phyloP scores from a whole-genome alignment of 2,797 vertebrate species.

The Coregonus sp. region DNA sequence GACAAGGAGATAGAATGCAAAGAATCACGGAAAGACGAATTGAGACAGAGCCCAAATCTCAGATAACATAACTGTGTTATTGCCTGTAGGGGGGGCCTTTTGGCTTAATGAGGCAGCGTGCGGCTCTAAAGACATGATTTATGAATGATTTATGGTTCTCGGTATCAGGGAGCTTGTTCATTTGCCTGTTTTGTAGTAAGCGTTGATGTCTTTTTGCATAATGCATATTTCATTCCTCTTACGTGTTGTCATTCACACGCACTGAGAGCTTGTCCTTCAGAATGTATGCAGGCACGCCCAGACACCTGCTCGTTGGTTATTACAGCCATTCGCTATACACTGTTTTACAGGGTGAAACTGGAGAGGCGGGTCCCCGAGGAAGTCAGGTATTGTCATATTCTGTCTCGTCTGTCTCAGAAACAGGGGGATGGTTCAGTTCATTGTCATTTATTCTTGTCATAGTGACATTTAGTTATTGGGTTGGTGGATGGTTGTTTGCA shows the following conservation, averaged over 20 bases:
- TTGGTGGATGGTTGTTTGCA: background rate
- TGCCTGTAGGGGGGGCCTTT: background rate
- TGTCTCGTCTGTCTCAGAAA: background rate
- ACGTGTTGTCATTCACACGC: constrained; percentile 47
- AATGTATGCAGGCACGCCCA: background rate
- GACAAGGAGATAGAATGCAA: background rate
- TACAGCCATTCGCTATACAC: background rate
- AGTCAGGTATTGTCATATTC: constrained; percentile 58
- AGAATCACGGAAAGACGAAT: background rate
- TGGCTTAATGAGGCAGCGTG: background rate
- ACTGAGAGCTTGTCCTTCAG: constrained; percentile 19
- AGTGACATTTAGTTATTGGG: background rate
- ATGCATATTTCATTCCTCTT: constrained; percentile 49
- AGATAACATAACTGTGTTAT: background rate
- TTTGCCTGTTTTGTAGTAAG: constrained; percentile 15
- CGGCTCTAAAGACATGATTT: background rate
- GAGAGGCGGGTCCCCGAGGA: constrained; percentile 66
- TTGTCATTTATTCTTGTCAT: background rate
- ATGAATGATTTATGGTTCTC: constrained; percentile 10
- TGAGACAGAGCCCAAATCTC: background rate
- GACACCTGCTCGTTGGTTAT: background rate
- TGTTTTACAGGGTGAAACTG: constrained; percentile 67
- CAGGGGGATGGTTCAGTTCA: background rate
- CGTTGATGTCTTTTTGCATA: constrained; percentile 13
- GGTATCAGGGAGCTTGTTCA: constrained; percentile 5